Evolutionary conservation across 2,113 vertebrate genomes (phyloP).

Genomic region (Catharus bicknelli): DNA sequence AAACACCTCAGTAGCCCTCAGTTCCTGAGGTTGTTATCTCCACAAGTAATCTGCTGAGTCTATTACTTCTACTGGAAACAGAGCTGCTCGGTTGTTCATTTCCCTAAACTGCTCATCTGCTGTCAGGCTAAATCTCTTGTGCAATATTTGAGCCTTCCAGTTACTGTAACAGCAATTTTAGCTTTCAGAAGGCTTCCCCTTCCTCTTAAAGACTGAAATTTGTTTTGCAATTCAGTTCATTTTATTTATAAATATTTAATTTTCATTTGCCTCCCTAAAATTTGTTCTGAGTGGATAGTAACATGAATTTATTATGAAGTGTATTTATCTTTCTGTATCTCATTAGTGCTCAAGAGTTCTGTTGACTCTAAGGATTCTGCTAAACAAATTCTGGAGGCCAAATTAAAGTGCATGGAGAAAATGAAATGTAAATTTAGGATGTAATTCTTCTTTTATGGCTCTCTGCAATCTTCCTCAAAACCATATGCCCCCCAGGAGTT

Average conservation of each 20-base stretch:
- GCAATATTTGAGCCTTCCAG: constrained; percentile 49
- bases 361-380: constrained; percentile 31
- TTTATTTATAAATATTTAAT: constrained; percentile 70
- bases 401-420: not conserved
- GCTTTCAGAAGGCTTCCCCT: constrained; percentile 55
- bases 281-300: constrained; percentile 47
- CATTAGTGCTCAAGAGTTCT: constrained; percentile 30
- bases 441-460: not conserved
- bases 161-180: constrained; percentile 64
- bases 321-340: constrained; percentile 43
- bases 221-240: constrained; percentile 52
- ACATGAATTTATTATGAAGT: constrained; percentile 68
- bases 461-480: not conserved
- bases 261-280: constrained; percentile 43
- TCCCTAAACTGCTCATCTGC: constrained; percentile 40
- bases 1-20: not conserved
- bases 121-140: constrained; percentile 56
- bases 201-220: constrained; percentile 47
- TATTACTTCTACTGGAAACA: not conserved
- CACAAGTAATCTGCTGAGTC: not conserved
- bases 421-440: not conserved
- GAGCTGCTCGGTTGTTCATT: not conserved
- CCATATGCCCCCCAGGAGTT: not conserved
- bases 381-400: constrained; percentile 24
- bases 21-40: not conserved